Evolutionary conservation across 2,797 vertebrate species (phyloP), one percentile per base, ranked within the genome.

Genomic region (Chrosomus eos): DNA sequence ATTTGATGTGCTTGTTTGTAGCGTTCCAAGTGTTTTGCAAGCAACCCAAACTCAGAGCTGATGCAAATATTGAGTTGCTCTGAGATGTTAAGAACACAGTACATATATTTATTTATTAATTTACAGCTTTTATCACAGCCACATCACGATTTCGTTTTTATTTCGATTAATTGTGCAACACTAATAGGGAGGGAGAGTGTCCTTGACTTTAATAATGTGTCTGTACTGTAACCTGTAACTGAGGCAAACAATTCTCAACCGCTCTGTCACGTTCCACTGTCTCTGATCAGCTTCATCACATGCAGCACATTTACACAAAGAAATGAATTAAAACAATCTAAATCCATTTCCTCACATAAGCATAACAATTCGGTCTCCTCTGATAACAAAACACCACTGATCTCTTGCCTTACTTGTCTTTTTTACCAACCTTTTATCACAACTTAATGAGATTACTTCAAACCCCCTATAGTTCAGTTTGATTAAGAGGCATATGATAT

Each of bases 401-500:
- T 77, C 43, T 64, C 36, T 55, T 66, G 18, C 19, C 38, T 51
- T 81, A 19, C 9, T 81, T 48, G 26, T 64, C 67, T 38, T 71
- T 81, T 81, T 72, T 58, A 80, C 74, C 80, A 78, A 70, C 80
- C 21, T 87, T 38, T 83, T 81, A 78, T 85, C 77, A 74, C 76
- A 43, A 66, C 68, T 70, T 60, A 81, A 60, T 31, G 21, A 71
- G 60, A 85, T 36, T 26, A 36, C 68, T 78, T 81, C 67, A 83
- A 86, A 77, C 80, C 21, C 80, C 74, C 45, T 48, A 74, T 31
- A 2, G 53, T 87, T 83, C 55, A 82, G 28, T 88, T 90, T 91
- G 87, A 89, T 91, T 90, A 91, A 88, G 70, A 89, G 80, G 71
- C 74, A 55, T 86, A 67, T 88, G 60, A 89, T 87, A 64, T 88